Evolutionary conservation across 2,888 invertebrate genomes (phyloP), one percentile per base, ranked within the genome.

Genomic region (Frankliniella fusca): DNA sequence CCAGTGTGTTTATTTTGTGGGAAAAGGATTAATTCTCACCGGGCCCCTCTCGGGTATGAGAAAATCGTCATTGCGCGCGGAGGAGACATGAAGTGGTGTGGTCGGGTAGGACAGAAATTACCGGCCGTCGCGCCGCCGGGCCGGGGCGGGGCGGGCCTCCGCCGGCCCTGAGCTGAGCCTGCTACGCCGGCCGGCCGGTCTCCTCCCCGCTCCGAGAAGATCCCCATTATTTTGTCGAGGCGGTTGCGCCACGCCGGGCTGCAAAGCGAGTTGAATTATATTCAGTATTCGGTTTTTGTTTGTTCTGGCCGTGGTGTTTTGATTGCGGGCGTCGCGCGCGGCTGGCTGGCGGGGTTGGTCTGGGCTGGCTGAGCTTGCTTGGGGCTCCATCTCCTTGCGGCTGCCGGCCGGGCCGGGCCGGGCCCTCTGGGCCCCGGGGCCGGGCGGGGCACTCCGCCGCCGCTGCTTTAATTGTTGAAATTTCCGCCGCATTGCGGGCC

Each of bases 381-480:
- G 38, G 38, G 38, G 38, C 38, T 38, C 38, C 38, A 38, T 38
- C 38, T 38, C 38, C 38, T 38, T 38, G 38, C 38, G 38, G 38
- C 38, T 5, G 38, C n/a, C n/a, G n/a, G n/a, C n/a, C n/a, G 38
- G 38, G 38, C 38, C 38, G 38, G 38, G 38, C 38, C 38, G 38
- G 38, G 38, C n/a, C n/a, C n/a, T n/a, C n/a, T n/a, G n/a, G n/a
- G n/a, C n/a, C n/a, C n/a, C 54, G 54, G 54, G 18, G 18, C 15
- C 54, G 15, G 54, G 18, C 54, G 2, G 54, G 54, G 54, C 18
- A 54, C 70, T 3, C 65, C n/a, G 23, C 70, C 70, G 8, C 27
- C 27, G 70, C 70, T 23, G 70, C 70, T 76, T 76, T 76, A 76
- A 76, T 76, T 76, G 70, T 76, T 76, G 70, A 76, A 76, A 76